A percentile compares a stretch with the other conserved stretches of the same genome.
Conservation (phyloP, 2,888 invertebrate genomes). For the Theretra japonica region DNA sequence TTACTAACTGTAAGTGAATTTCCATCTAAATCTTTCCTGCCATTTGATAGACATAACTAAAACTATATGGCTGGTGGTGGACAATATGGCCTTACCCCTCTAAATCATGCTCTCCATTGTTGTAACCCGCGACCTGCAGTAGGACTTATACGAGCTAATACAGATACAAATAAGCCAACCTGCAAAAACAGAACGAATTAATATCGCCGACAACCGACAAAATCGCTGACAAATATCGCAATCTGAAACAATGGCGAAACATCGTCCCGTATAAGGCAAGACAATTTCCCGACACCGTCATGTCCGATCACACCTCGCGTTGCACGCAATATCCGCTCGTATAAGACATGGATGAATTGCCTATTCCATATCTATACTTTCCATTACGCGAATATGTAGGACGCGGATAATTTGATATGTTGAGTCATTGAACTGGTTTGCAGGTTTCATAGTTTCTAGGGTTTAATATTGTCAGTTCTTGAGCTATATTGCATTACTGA, state of each 20-base stretch:
- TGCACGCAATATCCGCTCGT: constrained; percentile 45
- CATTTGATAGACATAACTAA: too few relatives aligned
- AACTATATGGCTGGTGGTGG: too few relatives aligned
- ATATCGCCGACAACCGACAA: neutral
- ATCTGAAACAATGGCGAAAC: constrained; percentile 4
- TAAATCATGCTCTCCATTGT: too few relatives aligned
- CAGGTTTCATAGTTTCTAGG: neutral
- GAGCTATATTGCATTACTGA: too few relatives aligned
- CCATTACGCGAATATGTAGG: neutral
- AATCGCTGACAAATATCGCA: neutral
- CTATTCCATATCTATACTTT: constrained; percentile 15
- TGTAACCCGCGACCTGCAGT: too few relatives aligned
- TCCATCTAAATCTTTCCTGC: too few relatives aligned
- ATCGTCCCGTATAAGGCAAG: constrained; percentile 13
- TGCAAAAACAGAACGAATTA: too few relatives aligned
- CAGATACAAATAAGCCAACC: too few relatives aligned
- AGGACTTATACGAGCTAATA: too few relatives aligned
- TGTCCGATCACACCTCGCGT: constrained; percentile 35
- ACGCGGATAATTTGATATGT: neutral
- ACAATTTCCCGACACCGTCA: constrained; percentile 44
- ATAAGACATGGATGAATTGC: constrained; percentile 9
- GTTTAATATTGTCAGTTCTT: neutral
- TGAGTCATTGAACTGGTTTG: neutral
- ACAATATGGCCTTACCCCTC: too few relatives aligned
- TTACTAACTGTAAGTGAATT: too few relatives aligned